A percentile compares a stretch with the other conserved stretches of the same genome.
Conservation (phyloP, 1,140 invertebrate genomes). For the Bombus sylvicola region DNA sequence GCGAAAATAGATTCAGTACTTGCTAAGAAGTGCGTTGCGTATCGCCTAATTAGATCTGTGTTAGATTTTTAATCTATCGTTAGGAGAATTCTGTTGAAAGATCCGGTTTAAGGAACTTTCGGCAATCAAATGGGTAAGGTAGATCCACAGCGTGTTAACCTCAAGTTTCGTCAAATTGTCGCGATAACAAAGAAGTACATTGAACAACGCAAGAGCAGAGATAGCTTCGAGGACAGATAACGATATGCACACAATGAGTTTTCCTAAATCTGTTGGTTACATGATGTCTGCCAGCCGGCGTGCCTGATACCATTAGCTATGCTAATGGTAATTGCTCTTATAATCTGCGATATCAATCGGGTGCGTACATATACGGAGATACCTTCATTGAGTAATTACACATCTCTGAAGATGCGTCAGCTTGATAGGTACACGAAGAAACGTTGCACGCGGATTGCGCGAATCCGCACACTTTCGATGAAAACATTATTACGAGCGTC, state of each 20-base stretch:
- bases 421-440: slow-evolving; percentile 71
- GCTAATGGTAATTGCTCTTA: slow-evolving; percentile 78
- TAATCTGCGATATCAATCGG: slow-evolving; percentile 79
- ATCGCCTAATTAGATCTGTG: neutral
- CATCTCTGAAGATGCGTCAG: slow-evolving; percentile 74
- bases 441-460: slow-evolving; percentile 46
- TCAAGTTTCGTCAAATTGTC: neutral
- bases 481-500: slow-evolving; percentile 36
- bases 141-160: neutral
- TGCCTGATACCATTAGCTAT: slow-evolving; percentile 76
- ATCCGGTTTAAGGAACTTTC: neutral
- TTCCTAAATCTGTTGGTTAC: slow-evolving; percentile 39
- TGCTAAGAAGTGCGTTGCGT: neutral
- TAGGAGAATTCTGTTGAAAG: neutral
- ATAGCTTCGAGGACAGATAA: neutral
- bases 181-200: neutral
- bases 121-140: neutral
- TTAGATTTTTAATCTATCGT: neutral
- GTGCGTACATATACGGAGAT: slow-evolving; percentile 68
- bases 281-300: slow-evolving; percentile 48
- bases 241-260: slow-evolving; percentile 21
- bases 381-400: slow-evolving; percentile 79
- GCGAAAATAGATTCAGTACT: neutral
- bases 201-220: neutral
- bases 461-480: slow-evolving; percentile 55